Percentiles rank a stretch among this genome's conserved stretches.
Conservation (phyloP, 2,113 vertebrate genomes). For the Hippocampus mohnikei region DNA sequence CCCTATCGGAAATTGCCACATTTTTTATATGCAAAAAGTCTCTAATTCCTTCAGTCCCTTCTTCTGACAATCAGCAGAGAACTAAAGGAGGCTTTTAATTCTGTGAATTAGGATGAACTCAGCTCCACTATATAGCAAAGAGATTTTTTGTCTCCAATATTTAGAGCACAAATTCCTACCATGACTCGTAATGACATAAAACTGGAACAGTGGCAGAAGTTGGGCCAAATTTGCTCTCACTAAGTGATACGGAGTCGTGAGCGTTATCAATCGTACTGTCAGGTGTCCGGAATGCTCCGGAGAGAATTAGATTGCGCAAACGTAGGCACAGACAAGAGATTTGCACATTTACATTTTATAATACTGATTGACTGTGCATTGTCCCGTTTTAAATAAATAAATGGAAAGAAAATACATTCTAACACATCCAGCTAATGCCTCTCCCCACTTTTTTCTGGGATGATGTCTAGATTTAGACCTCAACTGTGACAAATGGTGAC, state of each 20-base stretch:
- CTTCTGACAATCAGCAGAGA: conserved; percentile 22
- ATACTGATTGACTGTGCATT: too few species aligned
- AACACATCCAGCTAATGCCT: background rate
- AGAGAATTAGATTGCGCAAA: too few species aligned
- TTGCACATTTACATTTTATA: too few species aligned
- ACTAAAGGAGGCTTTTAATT: conserved; percentile 45
- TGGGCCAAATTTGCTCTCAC: too few species aligned
- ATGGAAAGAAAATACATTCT: background rate
- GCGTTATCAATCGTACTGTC: too few species aligned
- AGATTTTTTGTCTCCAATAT: conserved; percentile 12
- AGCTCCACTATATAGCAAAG: conserved; percentile 29
- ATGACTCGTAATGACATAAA: background rate
- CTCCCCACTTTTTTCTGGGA: background rate
- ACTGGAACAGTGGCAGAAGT: too few species aligned
- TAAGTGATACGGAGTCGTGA: too few species aligned
- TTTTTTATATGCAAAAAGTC: conserved; percentile 29
- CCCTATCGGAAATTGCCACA: conserved; percentile 40
- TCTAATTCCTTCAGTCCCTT: conserved; percentile 34
- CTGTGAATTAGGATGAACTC: conserved; percentile 35
- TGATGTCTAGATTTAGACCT: background rate
- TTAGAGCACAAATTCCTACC: conserved; percentile 32
- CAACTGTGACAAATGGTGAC: too few species aligned
- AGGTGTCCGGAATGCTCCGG: too few species aligned
- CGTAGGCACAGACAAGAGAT: too few species aligned
- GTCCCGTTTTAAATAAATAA: too few species aligned